These are phyloP conservation scores for Boulengeromyrus knoepffleri DNA, from an alignment of 2,113 vertebrate genomes.

Conservation along the genomic window DNA sequence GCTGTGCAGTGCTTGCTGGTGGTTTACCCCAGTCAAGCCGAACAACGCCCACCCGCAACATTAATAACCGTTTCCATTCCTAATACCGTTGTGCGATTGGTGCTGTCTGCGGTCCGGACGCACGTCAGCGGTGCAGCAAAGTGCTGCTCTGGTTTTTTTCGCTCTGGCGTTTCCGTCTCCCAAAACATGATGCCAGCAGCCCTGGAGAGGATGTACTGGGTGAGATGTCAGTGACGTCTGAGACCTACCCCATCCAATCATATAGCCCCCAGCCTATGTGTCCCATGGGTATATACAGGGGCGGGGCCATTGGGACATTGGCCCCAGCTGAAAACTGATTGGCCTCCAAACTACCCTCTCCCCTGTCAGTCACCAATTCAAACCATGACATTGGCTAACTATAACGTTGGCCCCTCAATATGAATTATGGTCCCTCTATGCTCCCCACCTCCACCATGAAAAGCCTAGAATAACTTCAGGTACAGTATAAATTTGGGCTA, in stretches of 20 bases:
- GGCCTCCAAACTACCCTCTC: neutral
- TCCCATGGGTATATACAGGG: neutral
- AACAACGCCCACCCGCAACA: neutral
- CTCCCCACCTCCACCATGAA: neutral
- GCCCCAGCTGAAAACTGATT: neutral
- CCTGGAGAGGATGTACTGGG: neutral
- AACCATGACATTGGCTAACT: too few relatives aligned
- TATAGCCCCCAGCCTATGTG: neutral
- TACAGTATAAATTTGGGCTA: neutral
- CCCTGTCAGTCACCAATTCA: neutral
- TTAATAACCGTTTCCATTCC: neutral
- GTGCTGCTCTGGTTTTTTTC: too few relatives aligned
- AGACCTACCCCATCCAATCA: neutral
- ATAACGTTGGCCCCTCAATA: too few relatives aligned
- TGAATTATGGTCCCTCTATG: neutral
- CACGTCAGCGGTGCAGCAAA: neutral
- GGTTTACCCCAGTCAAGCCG: neutral
- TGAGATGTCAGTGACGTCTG: neutral
- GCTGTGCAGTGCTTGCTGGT: neutral
- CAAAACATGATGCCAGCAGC: neutral
- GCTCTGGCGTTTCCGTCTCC: neutral
- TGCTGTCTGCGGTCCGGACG: neutral
- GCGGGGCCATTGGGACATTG: neutral
- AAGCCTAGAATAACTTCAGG: neutral
- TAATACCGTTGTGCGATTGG: too few relatives aligned